Evolutionary conservation across 2,113 vertebrate species (phyloP).

Genomic region (Rousettus leschenaultii): DNA sequence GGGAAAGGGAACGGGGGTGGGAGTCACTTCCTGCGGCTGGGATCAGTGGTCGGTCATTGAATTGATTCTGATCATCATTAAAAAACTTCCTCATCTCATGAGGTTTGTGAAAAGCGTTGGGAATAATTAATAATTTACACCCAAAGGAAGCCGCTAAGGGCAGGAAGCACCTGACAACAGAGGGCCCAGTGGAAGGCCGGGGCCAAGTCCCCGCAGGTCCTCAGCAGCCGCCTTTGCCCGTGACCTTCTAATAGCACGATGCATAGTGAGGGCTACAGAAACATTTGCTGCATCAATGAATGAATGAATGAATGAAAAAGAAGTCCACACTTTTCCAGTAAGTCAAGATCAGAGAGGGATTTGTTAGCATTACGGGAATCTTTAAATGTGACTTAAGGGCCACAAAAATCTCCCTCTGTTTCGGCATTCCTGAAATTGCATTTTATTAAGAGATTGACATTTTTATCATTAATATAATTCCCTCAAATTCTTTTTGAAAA

Average conservation of each 20-base stretch:
- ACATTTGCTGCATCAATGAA: background rate
- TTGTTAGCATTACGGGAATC: background rate
- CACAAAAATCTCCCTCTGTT: background rate
- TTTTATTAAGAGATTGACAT: conserved; percentile 11
- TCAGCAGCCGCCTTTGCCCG: background rate
- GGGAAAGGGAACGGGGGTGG: background rate
- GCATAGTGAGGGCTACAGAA: background rate
- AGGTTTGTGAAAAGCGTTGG: background rate
- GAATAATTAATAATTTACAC: background rate
- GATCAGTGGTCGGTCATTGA: background rate
- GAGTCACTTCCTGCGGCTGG: background rate
- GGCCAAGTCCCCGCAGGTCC: background rate
- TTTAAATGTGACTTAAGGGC: background rate
- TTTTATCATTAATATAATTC: conserved; percentile 36
- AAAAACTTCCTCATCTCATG: background rate
- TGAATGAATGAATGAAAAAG: background rate
- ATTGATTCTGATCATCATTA: background rate
- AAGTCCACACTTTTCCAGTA: background rate
- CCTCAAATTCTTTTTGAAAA: conserved; percentile 34
- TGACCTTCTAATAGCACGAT: background rate
- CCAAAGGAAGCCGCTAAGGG: background rate
- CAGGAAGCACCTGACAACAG: background rate
- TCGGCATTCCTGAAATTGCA: background rate
- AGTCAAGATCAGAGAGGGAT: background rate
- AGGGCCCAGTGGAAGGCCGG: background rate